Evolutionary conservation across 2,888 invertebrate genomes (phyloP).

Genomic region (Amaurobius ferox): DNA sequence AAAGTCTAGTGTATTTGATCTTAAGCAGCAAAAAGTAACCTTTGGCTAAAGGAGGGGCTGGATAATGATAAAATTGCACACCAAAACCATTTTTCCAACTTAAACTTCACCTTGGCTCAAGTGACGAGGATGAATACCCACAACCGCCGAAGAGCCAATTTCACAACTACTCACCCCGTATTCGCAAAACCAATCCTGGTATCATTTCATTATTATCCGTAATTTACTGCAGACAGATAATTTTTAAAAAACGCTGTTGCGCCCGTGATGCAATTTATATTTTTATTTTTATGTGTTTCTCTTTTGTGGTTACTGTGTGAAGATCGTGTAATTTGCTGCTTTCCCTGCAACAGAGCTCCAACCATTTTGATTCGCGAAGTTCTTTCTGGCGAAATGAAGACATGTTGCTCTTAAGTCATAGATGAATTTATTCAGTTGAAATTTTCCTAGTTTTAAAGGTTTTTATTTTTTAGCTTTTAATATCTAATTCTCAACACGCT

Average conservation of each 20-base stretch:
- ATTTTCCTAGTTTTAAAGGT: no score
- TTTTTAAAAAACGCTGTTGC: not conserved
- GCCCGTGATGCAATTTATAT: constrained; percentile 1
- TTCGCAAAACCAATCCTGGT: constrained; percentile 1
- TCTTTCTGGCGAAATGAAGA: not conserved
- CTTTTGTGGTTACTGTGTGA: constrained; percentile 10
- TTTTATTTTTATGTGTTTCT: not conserved
- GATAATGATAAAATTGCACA: constrained; percentile 16
- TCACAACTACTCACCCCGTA: constrained; percentile 1
- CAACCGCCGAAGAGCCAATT: not conserved
- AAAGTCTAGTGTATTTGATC: not conserved
- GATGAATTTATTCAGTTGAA: no score
- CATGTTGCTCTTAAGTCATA: not conserved
- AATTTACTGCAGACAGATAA: constrained; percentile 18
- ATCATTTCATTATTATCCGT: constrained; percentile 14
- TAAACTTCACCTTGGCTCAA: not conserved
- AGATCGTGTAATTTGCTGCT: not conserved
- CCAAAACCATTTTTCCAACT: not conserved
- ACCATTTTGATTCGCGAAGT: not conserved
- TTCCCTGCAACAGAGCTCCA: not conserved
- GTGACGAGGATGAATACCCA: not conserved
- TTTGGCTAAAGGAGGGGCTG: not conserved
- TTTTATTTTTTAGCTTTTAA: no score
- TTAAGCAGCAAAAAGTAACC: not conserved
- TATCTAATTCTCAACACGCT: no score